phyloP scores from a whole-genome alignment of 2,113 vertebrate species.

The Hirundichthys speculiger region DNA sequence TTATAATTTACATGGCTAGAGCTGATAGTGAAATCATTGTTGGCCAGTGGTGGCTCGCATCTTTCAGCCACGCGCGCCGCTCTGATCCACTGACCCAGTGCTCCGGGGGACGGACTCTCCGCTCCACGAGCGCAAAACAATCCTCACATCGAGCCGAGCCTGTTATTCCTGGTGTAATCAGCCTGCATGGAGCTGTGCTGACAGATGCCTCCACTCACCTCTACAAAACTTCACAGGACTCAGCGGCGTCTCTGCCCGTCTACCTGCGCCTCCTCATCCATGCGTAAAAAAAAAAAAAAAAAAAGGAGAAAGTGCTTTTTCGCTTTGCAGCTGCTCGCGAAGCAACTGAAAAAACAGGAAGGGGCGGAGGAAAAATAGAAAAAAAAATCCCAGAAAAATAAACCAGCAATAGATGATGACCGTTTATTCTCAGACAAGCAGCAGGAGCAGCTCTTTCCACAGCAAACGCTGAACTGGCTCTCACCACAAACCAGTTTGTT shows the following conservation, averaged over 20 bases:
- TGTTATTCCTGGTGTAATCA: too few species aligned
- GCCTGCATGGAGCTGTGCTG: neutral
- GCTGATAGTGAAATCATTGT: neutral
- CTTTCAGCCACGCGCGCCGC: too few species aligned
- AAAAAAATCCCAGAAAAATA: neutral
- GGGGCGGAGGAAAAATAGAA: neutral
- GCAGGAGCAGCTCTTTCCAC: conserved; percentile 5
- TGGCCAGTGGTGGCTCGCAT: neutral
- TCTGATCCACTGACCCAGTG: conserved; percentile 67
- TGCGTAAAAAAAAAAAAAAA: conserved; percentile 31
- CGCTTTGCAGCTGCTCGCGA: neutral
- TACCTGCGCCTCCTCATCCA: conserved; percentile 68
- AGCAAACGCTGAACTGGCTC: conserved; percentile 50
- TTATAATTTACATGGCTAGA: neutral
- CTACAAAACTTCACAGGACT: conserved; percentile 64
- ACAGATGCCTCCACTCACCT: conserved; percentile 66
- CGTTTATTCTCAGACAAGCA: conserved; percentile 2
- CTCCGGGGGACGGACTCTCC: conserved; percentile 21
- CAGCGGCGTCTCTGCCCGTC: conserved; percentile 49
- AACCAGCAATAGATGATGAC: neutral
- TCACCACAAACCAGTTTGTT: conserved; percentile 64
- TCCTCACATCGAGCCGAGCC: neutral
- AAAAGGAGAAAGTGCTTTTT: conserved; percentile 7
- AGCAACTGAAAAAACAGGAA: neutral
- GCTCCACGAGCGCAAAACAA: neutral